phyloP scores from a whole-genome alignment of 1,140 invertebrate genomes.

The Helicoverpa zea region DNA sequence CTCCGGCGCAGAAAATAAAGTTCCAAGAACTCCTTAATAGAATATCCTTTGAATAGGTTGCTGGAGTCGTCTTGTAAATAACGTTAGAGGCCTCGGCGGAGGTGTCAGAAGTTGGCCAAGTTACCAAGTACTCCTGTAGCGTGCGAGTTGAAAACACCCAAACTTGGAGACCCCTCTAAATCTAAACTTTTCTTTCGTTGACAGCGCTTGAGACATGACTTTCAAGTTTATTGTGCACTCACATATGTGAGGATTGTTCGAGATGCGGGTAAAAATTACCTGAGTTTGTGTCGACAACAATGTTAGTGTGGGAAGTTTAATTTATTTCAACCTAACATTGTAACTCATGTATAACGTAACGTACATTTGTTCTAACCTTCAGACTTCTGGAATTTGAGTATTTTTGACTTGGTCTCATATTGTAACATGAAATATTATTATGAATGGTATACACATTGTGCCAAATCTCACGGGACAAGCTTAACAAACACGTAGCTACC shows the following conservation, averaged over 20 bases:
- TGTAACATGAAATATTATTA: neutral
- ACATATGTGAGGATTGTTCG: conserved; percentile 37
- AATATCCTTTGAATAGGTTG: conserved; percentile 58
- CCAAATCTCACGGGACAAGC: neutral
- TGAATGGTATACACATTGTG: neutral
- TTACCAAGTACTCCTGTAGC: conserved; percentile 43
- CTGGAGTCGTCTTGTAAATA: conserved; percentile 57
- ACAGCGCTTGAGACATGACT: conserved; percentile 60
- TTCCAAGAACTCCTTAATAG: conserved; percentile 56
- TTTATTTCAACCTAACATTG: conserved; percentile 12
- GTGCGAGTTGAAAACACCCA: conserved; percentile 49
- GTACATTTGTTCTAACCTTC: too few relatives aligned
- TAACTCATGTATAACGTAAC: neutral
- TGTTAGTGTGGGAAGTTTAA: conserved; percentile 29
- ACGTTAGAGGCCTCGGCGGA: conserved; percentile 53
- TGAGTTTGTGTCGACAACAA: conserved; percentile 26
- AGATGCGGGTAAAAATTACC: conserved; percentile 43
- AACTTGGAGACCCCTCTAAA: conserved; percentile 61
- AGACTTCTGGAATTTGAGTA: too few relatives aligned
- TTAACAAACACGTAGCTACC: neutral
- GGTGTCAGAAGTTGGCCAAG: conserved; percentile 60
- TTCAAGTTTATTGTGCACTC: conserved; percentile 50
- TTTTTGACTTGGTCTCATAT: too few relatives aligned
- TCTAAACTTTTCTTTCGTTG: conserved; percentile 62
- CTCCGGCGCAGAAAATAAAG: conserved; percentile 55